phyloP scores from a whole-genome alignment of 2,888 invertebrate species.

The Trachelus tabidus region DNA sequence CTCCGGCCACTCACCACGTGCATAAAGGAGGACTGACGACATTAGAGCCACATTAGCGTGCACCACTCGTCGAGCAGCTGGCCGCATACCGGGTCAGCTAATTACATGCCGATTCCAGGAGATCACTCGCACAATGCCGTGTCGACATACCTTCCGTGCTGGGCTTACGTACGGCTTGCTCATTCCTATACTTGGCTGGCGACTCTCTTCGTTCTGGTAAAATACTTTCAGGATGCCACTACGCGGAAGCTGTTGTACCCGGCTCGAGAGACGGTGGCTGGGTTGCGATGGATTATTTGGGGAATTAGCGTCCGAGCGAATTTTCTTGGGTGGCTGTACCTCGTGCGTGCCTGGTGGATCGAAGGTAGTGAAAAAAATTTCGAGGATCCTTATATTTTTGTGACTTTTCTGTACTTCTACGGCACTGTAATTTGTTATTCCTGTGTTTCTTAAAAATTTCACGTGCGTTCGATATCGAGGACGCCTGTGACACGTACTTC shows the following conservation, averaged over 20 bases:
- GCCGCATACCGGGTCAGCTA: constrained; percentile 49
- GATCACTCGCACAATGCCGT: constrained; percentile 36
- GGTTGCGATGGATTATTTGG: neutral
- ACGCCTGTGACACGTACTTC: too few relatives aligned
- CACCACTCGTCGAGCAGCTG: constrained; percentile 58
- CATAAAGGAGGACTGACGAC: constrained; percentile 44
- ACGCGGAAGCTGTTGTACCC: neutral
- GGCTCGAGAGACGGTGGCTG: neutral
- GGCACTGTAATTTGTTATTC: neutral
- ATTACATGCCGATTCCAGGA: constrained; percentile 54
- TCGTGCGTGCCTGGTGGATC: neutral
- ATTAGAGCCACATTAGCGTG: constrained; percentile 61
- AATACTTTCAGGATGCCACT: neutral
- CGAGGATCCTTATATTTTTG: neutral
- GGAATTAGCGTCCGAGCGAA: neutral
- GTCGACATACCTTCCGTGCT: constrained; percentile 26
- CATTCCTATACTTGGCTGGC: neutral
- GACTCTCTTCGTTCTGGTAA: neutral
- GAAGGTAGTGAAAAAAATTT: neutral
- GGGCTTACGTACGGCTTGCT: neutral
- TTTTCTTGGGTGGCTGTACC: neutral
- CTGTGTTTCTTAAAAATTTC: too few relatives aligned
- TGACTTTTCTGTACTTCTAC: neutral
- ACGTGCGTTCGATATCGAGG: neutral
- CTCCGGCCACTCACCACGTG: constrained; percentile 22